Evolutionary conservation across 2,113 vertebrate species (phyloP), one percentile per base, ranked within the genome.

Genomic region (Nothobranchius kuhntae): DNA sequence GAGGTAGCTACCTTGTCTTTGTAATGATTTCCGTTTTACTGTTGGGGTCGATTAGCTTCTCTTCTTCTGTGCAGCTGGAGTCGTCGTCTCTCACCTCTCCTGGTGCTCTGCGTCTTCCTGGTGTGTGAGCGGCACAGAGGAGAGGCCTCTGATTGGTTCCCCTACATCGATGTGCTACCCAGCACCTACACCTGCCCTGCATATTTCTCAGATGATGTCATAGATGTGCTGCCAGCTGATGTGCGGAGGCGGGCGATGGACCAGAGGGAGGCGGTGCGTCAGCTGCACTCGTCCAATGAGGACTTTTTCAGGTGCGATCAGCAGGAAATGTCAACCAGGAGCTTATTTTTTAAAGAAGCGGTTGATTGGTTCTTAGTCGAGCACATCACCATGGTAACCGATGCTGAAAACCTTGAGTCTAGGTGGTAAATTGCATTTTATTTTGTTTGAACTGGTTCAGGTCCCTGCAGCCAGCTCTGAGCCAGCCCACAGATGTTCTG

Each of bases 51-150:
- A 13, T 45, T 1, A 42, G 17, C 11, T 58, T 21, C 36, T 17
- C n/a, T 7, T 24, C 57, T 5, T 0, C 55, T 50, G 54, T 6
- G 0, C 73, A 94, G 93, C 53, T 93, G 91, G 91, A 89, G 82
- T 50, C 82, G 77, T 1, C 82, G 87, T 1, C 73, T 90, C 4
- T 96, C 96, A 52, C 94, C 97, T 11, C 73, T 98, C 64, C 40
- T 95, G 85, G 94, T 85, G 0, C 91, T 99, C 60, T 98, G 96
- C 58, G 90, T 93, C 0, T 99, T 98, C 90, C 86, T 99, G 65
- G 90, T 98, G 55, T 91, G 91, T 53, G 96, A 99, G 86, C 95
- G 86, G 48, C 92, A 94, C 8, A 42, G 76, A 47, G 94, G 92
- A 13, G 73, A 86, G 9, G 81, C 40, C 15, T 96, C 96, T 5